Percentiles rank a stretch among this genome's conserved stretches.
phyloP scores from a whole-genome alignment of 2,113 vertebrate species.

The Felis catus region DNA sequence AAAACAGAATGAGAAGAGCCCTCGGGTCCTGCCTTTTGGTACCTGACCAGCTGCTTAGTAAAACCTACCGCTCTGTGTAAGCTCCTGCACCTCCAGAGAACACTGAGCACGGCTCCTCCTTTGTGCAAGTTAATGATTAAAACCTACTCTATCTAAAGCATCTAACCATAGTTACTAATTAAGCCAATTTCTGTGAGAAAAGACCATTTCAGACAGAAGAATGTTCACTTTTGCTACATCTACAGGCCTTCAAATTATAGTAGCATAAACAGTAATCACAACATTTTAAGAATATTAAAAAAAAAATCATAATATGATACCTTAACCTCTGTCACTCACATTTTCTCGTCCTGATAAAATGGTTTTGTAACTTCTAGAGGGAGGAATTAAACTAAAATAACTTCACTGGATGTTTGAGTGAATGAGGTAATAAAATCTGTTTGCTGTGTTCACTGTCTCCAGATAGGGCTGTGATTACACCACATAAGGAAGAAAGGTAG shows the following conservation, averaged over 20 bases:
- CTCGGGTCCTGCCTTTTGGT: not conserved
- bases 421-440: constrained; percentile 91
- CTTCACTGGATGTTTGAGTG: constrained; percentile 85
- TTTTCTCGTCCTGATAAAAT: constrained; percentile 74
- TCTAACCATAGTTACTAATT: constrained; percentile 67
- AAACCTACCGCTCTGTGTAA: not conserved
- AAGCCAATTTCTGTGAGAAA: constrained; percentile 62
- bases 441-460: constrained; percentile 91
- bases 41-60: not conserved
- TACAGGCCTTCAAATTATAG: not conserved
- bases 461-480: constrained; percentile 94
- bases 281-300: constrained; percentile 3
- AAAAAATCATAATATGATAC: not conserved
- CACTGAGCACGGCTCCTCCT: constrained; percentile 31
- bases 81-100: not conserved
- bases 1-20: not conserved
- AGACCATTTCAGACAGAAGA: constrained; percentile 26
- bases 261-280: not conserved
- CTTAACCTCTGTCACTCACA: constrained; percentile 47
- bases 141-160: not conserved
- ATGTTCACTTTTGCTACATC: not conserved
- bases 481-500: constrained; percentile 88
- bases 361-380: constrained; percentile 65
- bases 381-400: constrained; percentile 85
- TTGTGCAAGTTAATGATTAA: constrained; percentile 49